phyloP scores from a whole-genome alignment of 2,888 invertebrate genomes.

The Ashinkailepas kermadecensis region DNA sequence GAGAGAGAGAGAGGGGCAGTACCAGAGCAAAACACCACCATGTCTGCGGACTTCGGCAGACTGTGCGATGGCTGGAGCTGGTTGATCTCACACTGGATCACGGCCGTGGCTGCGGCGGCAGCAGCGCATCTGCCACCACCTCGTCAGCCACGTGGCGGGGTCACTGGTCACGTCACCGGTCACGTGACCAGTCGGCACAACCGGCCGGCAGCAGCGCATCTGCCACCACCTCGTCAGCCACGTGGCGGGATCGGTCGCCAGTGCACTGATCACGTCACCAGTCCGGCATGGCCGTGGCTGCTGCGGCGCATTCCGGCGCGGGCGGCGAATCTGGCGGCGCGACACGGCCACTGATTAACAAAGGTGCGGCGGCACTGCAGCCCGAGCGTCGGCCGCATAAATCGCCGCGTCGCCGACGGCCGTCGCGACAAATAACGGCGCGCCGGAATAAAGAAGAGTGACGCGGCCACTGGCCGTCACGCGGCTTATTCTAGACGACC shows the following conservation, averaged over 20 bases:
- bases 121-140: too few species aligned
- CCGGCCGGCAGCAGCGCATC: background rate
- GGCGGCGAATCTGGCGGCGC: background rate
- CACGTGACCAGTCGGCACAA: too few species aligned
- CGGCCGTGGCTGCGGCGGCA: too few species aligned
- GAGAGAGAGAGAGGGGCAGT: too few species aligned
- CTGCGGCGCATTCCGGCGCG: background rate
- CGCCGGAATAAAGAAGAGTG: background rate
- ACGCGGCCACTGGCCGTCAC: background rate
- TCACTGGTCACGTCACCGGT: too few species aligned
- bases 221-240: background rate
- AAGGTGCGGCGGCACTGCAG: background rate
- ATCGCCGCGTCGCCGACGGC: background rate
- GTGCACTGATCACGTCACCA: background rate
- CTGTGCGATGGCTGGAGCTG: too few species aligned
- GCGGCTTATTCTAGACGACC: constrained; percentile 12
- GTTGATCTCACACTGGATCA: too few species aligned
- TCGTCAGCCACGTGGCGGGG: background rate
- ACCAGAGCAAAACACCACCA: too few species aligned
- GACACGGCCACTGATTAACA: background rate
- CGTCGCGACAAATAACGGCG: constrained; percentile 2
- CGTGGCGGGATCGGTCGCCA: background rate
- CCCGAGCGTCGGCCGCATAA: background rate
- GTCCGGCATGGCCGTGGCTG: background rate
- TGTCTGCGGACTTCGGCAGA: too few species aligned